Percentiles rank a stretch among this genome's conserved stretches.
These are phyloP conservation scores for Oophaga sylvatica DNA, from an alignment of 2,797 vertebrate genomes.

Conservation along the genomic window DNA sequence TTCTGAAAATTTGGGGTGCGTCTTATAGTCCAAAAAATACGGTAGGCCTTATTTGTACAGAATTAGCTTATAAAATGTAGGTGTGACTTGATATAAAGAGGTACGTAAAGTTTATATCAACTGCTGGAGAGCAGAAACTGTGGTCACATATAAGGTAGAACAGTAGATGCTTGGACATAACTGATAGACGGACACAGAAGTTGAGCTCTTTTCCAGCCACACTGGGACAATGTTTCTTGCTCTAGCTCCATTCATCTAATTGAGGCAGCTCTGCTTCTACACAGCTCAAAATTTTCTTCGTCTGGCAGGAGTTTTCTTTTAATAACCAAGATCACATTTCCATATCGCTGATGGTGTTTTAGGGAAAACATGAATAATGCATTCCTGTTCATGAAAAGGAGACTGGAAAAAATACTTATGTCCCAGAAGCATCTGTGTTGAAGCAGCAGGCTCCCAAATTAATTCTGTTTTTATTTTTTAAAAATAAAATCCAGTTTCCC, in stretches of 20 bases:
- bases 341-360: constrained; percentile 52
- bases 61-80: not conserved
- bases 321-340: constrained; percentile 54
- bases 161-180: not conserved
- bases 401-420: not conserved
- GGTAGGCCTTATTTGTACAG: not conserved
- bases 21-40: too few relatives aligned
- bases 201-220: not conserved
- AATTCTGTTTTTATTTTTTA: not conserved
- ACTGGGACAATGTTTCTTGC: not conserved
- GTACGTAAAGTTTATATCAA: not conserved
- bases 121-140: not conserved
- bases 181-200: not conserved
- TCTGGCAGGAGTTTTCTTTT: constrained; percentile 43
- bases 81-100: not conserved
- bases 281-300: constrained; percentile 41
- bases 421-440: constrained; percentile 3
- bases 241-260: constrained; percentile 18
- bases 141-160: not conserved
- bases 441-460: constrained; percentile 15
- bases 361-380: constrained; percentile 54
- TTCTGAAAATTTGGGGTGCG: too few relatives aligned
- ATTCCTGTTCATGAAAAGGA: constrained; percentile 36
- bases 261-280: constrained; percentile 16
- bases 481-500: not conserved